phyloP scores from a whole-genome alignment of 2,888 invertebrate genomes.

The Vesta saturnalis region DNA sequence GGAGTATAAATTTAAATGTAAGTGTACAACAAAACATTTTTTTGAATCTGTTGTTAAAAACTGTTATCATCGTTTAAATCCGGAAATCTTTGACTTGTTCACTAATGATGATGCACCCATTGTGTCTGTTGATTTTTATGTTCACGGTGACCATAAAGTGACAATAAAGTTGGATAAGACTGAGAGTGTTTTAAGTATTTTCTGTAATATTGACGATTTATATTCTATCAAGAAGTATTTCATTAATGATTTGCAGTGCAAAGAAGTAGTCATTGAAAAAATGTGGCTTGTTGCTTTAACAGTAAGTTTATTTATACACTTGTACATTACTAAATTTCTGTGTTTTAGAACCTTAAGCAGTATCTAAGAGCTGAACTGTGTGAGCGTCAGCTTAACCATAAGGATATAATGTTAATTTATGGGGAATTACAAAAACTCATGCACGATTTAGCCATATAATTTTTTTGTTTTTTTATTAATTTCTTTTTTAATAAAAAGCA shows the following conservation, averaged over 20 bases:
- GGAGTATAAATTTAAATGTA: constrained; percentile 47
- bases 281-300: constrained; percentile 23
- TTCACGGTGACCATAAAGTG: constrained; percentile 40
- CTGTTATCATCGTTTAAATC: constrained; percentile 52
- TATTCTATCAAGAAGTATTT: constrained; percentile 51
- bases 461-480: not conserved
- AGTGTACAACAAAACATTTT: constrained; percentile 45
- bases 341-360: constrained; percentile 14
- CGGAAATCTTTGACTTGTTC: constrained; percentile 49
- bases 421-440: constrained; percentile 38
- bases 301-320: constrained; percentile 16
- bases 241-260: constrained; percentile 34
- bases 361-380: constrained; percentile 29
- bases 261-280: constrained; percentile 20
- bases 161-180: constrained; percentile 46
- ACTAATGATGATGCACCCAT: constrained; percentile 41
- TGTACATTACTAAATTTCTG: not conserved
- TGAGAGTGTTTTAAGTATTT: constrained; percentile 43
- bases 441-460: constrained; percentile 29
- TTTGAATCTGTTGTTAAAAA: constrained; percentile 51
- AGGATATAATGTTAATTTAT: constrained; percentile 33
- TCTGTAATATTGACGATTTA: constrained; percentile 44
- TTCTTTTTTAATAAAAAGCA: not conserved
- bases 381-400: constrained; percentile 15
- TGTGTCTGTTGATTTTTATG: constrained; percentile 43